Base-by-base conservation (phyloP, 2,797 vertebrate species). In the Onychomys arenicola region DNA sequence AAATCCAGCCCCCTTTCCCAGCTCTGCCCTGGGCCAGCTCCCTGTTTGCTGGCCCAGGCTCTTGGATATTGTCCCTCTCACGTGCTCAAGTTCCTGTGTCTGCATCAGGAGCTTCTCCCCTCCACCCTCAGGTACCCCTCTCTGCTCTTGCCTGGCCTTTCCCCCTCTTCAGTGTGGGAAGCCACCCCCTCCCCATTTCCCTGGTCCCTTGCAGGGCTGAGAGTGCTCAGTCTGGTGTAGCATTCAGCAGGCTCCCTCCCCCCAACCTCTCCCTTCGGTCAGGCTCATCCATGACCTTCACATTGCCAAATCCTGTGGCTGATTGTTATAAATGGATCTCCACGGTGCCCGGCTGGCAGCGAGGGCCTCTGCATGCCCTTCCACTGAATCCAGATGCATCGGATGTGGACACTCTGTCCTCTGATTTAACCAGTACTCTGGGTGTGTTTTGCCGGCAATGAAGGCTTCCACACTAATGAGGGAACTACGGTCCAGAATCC, bases 391-490 rank as follows among this genome's bases (percentile, higher is more conserved):
- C 76, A 0, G 6, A 6, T 6, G 55, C 89, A 0, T 49, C 25
- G 78, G 69, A 61, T 12, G 0, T 14, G 49, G 65, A 6, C 37
- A 0, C 4, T 2, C 7, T 32, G 32, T 9, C 78, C 73, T 55
- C 0, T 37, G 6, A 23, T 9, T 21, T 49, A 10, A 32, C 6
- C 6, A 6, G 2, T 23, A 4, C 2, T 0, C 0, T 0, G 75
- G 32, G 76, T 21, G 1, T 1, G 1, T 65, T 49, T 32, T 17
- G 14, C 59, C 2, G 4, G 0, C 10, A 37, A 19, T 43, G 5
- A 65, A 57, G 29, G 8, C 76, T 87, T 25, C 6, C 40, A 3
- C 52, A 12, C 49, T 61, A 7, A 37, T 32, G 37, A n/a, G 83
- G 46, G 57, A 32, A 29, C 9, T 17, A 40, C 11, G 37, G n/a